phyloP scores from a whole-genome alignment of 2,113 vertebrate genomes.

The Alexandromys fortis region DNA sequence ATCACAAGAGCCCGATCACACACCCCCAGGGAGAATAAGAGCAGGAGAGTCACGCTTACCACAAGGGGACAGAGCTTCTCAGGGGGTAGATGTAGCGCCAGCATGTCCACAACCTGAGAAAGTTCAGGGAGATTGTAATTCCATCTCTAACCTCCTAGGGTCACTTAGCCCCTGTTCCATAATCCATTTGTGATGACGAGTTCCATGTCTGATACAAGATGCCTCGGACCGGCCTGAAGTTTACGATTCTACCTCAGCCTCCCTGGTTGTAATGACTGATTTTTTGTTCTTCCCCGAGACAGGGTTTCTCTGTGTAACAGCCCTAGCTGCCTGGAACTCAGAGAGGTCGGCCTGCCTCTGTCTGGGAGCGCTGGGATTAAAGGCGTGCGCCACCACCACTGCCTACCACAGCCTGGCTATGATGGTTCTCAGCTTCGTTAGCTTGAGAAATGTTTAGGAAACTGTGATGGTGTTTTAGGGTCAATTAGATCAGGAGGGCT shows the following conservation, averaged over 20 bases:
- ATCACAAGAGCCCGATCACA: neutral
- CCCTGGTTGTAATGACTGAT: neutral
- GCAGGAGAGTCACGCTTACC: constrained; percentile 82
- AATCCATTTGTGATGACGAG: neutral
- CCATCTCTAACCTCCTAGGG: neutral
- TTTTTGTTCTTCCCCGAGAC: no score
- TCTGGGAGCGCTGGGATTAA: no score
- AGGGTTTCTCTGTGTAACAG: no score
- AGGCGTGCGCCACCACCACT: no score
- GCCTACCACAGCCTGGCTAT: neutral
- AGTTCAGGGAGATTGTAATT: neutral
- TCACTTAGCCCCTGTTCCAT: neutral
- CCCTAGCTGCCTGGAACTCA: no score
- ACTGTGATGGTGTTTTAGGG: neutral
- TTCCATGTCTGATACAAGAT: neutral
- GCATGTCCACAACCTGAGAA: constrained; percentile 91
- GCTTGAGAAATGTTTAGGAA: neutral
- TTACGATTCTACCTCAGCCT: neutral
- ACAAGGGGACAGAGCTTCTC: constrained; percentile 92
- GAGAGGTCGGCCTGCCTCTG: no score
- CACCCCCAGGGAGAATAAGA: neutral
- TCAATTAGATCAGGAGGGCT: neutral
- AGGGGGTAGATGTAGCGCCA: constrained; percentile 92
- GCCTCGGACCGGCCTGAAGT: neutral
- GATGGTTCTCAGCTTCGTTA: neutral